These are phyloP conservation scores for Rhyacophila brunnea DNA, from an alignment of 1,140 invertebrate genomes.

Conservation along the genomic window DNA sequence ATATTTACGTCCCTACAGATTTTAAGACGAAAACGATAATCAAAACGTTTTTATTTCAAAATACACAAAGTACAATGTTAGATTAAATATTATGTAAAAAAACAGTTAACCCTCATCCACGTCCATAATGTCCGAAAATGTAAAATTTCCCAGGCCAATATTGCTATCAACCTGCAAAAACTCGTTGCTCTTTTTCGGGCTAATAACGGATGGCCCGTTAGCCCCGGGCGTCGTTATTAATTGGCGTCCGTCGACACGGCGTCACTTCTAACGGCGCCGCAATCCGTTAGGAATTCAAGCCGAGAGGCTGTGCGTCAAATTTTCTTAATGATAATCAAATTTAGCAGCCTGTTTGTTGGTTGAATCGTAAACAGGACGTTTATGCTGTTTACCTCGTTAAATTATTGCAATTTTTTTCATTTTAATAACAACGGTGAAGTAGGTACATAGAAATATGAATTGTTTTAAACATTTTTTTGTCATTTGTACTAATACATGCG, in stretches of 20 bases:
- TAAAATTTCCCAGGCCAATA: no score
- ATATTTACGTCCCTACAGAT: no score
- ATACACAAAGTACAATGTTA: no score
- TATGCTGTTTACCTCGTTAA: background rate
- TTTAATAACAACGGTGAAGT: no score
- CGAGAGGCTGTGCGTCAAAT: background rate
- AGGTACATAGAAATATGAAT: background rate
- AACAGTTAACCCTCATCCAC: no score
- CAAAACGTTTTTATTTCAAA: no score
- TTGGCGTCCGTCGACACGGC: conserved; percentile 29
- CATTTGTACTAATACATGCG: no score
- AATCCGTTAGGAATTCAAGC: conserved; percentile 24
- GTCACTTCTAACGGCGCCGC: conserved; percentile 27
- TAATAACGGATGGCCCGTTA: conserved; percentile 8
- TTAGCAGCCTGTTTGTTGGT: background rate
- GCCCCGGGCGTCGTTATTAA: conserved; percentile 29
- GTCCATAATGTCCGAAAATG: no score
- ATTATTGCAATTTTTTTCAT: no score
- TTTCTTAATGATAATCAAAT: conserved; percentile 24
- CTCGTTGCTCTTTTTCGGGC: conserved; percentile 5
- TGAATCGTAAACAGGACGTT: background rate
- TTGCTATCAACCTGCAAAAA: background rate
- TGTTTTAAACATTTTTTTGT: conserved; percentile 14
- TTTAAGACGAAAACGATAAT: no score
- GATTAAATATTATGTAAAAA: no score